These are phyloP conservation scores for Serranus cabrilla DNA, from an alignment of 2,797 vertebrate genomes.

Conservation along the genomic window DNA sequence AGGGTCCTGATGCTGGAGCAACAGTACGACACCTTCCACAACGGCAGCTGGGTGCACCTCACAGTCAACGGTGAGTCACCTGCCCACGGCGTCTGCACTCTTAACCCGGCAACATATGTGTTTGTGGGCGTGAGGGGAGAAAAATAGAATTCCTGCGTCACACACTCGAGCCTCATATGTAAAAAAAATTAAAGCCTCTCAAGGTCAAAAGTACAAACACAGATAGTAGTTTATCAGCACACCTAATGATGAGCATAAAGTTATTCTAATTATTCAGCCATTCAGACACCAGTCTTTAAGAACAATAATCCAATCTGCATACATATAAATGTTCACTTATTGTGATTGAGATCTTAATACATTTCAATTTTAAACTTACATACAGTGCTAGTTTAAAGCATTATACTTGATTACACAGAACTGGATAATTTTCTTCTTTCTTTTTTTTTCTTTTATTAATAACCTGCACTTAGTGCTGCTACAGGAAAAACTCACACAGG, in stretches of 20 bases:
- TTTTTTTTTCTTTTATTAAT: no score
- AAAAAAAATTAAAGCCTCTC: neutral
- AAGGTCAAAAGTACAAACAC: slow-evolving; percentile 8
- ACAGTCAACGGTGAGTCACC: slow-evolving; percentile 94
- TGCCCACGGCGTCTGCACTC: neutral
- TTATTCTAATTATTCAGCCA: neutral
- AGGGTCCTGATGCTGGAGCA: slow-evolving; percentile 99
- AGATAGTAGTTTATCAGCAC: neutral
- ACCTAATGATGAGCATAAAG: neutral
- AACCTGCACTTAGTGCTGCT: no score
- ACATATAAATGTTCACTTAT: no score
- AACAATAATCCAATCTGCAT: no score
- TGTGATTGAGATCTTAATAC: no score
- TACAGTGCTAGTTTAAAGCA: no score
- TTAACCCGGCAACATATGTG: slow-evolving; percentile 5
- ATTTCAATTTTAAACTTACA: no score
- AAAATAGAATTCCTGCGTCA: neutral
- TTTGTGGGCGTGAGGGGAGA: slow-evolving; percentile 11
- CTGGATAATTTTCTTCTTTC: no score
- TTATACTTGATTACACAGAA: no score
- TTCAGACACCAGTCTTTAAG: neutral
- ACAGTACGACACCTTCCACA: slow-evolving; percentile 98
- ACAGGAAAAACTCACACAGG: no score
- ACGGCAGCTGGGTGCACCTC: slow-evolving; percentile 99
- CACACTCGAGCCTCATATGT: neutral